phyloP scores from a whole-genome alignment of 2,113 vertebrate species.

The Oncorhynchus clarkii region DNA sequence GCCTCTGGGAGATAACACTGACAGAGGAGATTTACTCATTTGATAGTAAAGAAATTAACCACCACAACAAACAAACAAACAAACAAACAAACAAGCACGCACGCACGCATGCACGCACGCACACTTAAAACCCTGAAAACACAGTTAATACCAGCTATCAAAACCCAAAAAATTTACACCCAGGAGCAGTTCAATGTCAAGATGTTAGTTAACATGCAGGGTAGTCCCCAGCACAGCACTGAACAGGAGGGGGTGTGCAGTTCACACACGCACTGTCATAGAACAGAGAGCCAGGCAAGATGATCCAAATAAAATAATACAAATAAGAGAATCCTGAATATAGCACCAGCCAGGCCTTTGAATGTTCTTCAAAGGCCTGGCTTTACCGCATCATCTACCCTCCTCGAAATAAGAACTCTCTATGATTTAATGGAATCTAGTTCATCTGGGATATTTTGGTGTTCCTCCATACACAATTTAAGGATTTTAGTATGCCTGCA shows the following conservation, averaged over 20 bases:
- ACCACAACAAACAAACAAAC: too few species aligned
- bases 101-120: not conserved
- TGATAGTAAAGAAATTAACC: too few species aligned
- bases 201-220: constrained; percentile 16
- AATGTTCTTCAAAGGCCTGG: not conserved
- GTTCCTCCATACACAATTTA: not conserved
- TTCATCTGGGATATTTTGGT: not conserved
- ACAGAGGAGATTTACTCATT: too few species aligned
- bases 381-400: not conserved
- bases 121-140: too few species aligned
- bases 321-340: too few species aligned
- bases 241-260: not conserved
- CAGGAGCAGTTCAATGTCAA: constrained; percentile 13
- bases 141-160: not conserved
- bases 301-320: too few species aligned
- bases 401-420: not conserved
- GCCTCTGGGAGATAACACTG: too few species aligned
- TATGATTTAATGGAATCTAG: constrained; percentile 4
- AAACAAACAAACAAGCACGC: not conserved
- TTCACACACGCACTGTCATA: constrained; percentile 1
- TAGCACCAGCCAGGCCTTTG: not conserved
- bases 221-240: not conserved
- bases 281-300: constrained; percentile 6
- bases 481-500: not conserved
- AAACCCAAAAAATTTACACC: not conserved